A percentile compares a stretch with the other conserved stretches of the same genome.
Conservation (phyloP, 37 sponge, comb jelly and placozoan species). For the Haliclona indistincta region DNA sequence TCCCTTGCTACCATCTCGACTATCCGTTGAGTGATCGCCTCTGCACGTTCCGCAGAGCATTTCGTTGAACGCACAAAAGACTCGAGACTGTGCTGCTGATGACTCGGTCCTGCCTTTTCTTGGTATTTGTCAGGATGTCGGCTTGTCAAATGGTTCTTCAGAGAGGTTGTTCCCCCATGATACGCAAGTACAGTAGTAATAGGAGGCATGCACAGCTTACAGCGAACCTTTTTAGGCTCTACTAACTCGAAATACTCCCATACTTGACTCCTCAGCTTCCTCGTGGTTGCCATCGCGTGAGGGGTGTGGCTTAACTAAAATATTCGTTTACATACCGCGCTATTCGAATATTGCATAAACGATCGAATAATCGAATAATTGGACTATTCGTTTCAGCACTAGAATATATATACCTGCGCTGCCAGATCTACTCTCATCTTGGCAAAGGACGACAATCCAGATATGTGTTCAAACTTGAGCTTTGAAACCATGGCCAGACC, state of each 20-base stretch:
- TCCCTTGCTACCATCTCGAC: slow-evolving; percentile 22
- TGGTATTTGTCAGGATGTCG: neutral
- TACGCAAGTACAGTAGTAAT: neutral
- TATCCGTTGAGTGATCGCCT: neutral
- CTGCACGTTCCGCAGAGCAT: neutral
- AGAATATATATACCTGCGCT: slow-evolving; percentile 27
- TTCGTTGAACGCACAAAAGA: neutral
- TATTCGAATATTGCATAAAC: too few species aligned
- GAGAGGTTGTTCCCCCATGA: slow-evolving; percentile 9
- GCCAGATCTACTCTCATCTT: slow-evolving; percentile 28
- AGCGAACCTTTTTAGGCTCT: neutral
- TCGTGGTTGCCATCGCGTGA: too few species aligned
- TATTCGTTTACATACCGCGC: too few species aligned
- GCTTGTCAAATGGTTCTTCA: neutral
- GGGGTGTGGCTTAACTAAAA: too few species aligned
- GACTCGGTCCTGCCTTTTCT: neutral
- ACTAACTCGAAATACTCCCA: slow-evolving; percentile 19
- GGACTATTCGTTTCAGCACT: too few species aligned
- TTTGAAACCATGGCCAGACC: neutral
- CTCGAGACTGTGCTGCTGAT: neutral
- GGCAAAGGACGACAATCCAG: neutral
- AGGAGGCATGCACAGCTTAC: neutral
- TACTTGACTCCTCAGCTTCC: slow-evolving; percentile 1
- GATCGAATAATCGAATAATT: too few species aligned
- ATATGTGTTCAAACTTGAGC: slow-evolving; percentile 25